phyloP scores from a whole-genome alignment of 2,888 invertebrate species.

The Melanotus villosus region DNA sequence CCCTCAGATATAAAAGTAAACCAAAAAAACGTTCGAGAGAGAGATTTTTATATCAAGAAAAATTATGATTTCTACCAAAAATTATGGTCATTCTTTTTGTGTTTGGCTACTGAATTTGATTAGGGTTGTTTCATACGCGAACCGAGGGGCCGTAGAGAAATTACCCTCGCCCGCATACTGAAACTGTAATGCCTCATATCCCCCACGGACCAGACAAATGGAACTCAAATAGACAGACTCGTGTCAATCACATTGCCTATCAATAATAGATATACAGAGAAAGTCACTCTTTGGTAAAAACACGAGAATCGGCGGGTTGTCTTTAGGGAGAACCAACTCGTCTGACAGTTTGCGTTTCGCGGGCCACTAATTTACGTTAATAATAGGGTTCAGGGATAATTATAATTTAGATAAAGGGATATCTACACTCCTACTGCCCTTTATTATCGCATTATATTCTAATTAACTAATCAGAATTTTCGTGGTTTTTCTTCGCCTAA shows the following conservation, averaged over 20 bases:
- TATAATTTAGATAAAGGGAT: too few relatives aligned
- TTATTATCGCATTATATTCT: too few relatives aligned
- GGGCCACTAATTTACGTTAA: neutral
- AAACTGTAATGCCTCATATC: conserved; percentile 41
- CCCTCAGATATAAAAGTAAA: conserved; percentile 46
- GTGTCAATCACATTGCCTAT: conserved; percentile 44
- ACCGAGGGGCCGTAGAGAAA: conserved; percentile 37
- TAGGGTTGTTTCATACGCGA: conserved; percentile 21
- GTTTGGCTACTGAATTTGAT: conserved; percentile 33
- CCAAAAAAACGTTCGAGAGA: conserved; percentile 39
- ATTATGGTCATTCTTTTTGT: conserved; percentile 33
- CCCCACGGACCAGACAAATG: conserved; percentile 44
- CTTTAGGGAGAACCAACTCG: conserved; percentile 19
- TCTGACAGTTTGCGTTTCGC: neutral
- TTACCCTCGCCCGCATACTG: conserved; percentile 33
- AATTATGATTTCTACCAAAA: conserved; percentile 37
- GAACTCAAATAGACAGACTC: conserved; percentile 48
- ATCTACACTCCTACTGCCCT: too few relatives aligned
- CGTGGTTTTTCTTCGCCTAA: too few relatives aligned
- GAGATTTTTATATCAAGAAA: conserved; percentile 45
- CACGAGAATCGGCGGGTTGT: conserved; percentile 8
- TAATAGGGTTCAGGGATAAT: neutral
- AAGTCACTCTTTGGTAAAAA: conserved; percentile 42
- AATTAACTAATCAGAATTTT: too few relatives aligned
- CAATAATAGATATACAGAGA: conserved; percentile 47